Evolutionary conservation across 2,888 invertebrate species (phyloP).

Genomic region (Autographa pulchrina): DNA sequence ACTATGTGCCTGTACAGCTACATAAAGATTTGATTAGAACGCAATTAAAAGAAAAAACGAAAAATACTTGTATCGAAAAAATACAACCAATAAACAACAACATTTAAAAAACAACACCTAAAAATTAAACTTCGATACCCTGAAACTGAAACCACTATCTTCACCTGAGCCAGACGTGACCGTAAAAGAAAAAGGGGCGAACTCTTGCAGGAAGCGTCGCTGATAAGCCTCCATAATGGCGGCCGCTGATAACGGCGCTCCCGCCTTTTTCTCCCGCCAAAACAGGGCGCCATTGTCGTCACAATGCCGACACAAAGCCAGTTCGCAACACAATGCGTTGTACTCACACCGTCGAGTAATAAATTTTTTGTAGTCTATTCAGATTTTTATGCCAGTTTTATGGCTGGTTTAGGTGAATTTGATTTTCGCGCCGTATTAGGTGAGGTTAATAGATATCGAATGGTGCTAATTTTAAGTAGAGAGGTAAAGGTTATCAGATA

Average conservation of each 20-base stretch:
- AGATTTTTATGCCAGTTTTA: constrained; percentile 69
- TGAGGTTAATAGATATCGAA: constrained; percentile 40
- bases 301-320: constrained; percentile 81
- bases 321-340: constrained; percentile 71
- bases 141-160: constrained; percentile 69
- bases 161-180: constrained; percentile 84
- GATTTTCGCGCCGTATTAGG: constrained; percentile 56
- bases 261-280: constrained; percentile 88
- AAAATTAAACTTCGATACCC: constrained; percentile 62
- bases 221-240: constrained; percentile 90
- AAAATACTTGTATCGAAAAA: too few relatives aligned
- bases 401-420: constrained; percentile 60
- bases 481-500: not conserved
- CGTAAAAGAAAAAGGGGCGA: constrained; percentile 88
- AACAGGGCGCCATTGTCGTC: constrained; percentile 85
- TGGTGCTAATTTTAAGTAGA: constrained; percentile 24
- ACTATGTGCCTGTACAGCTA: too few relatives aligned
- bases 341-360: constrained; percentile 70
- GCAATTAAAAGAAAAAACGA: too few relatives aligned
- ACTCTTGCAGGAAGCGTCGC: constrained; percentile 81
- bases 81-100: constrained; percentile 32
- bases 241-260: constrained; percentile 85
- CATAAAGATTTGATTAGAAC: too few relatives aligned
- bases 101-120: constrained; percentile 57
- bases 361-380: constrained; percentile 78